Evolutionary conservation across 2,113 vertebrate genomes (phyloP).

Genomic region (Macaca mulatta): DNA sequence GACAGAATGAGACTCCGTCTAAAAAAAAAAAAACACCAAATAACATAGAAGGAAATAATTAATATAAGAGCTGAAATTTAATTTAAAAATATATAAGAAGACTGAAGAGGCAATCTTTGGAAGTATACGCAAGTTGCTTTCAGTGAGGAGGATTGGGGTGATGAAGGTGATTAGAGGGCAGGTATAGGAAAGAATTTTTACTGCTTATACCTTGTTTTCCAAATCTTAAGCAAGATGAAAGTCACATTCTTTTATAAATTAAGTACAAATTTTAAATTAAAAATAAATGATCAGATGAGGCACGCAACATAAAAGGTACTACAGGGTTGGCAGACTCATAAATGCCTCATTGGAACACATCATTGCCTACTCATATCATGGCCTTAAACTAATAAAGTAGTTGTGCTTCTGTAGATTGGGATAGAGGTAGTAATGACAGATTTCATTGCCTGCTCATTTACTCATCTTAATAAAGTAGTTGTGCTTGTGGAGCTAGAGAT

Average conservation of each 20-base stretch:
- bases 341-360: not conserved
- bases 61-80: conserved; percentile 43
- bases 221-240: not conserved
- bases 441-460: not conserved
- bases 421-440: too few relatives aligned
- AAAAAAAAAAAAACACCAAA: not conserved
- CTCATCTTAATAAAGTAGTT: not conserved
- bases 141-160: not conserved
- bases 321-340: not conserved
- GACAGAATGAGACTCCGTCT: too few relatives aligned
- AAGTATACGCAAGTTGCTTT: not conserved
- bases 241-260: not conserved
- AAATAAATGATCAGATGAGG: not conserved
- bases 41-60: not conserved
- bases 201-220: not conserved
- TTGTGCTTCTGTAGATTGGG: not conserved
- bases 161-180: not conserved
- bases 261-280: not conserved
- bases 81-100: conserved; percentile 25
- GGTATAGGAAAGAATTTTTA: not conserved
- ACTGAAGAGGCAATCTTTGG: not conserved
- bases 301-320: not conserved
- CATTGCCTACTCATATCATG: not conserved
- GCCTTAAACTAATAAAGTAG: too few relatives aligned
- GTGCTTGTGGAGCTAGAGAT: too few relatives aligned